phyloP scores from a whole-genome alignment of 2,797 vertebrate genomes.

The Fringilla coelebs region DNA sequence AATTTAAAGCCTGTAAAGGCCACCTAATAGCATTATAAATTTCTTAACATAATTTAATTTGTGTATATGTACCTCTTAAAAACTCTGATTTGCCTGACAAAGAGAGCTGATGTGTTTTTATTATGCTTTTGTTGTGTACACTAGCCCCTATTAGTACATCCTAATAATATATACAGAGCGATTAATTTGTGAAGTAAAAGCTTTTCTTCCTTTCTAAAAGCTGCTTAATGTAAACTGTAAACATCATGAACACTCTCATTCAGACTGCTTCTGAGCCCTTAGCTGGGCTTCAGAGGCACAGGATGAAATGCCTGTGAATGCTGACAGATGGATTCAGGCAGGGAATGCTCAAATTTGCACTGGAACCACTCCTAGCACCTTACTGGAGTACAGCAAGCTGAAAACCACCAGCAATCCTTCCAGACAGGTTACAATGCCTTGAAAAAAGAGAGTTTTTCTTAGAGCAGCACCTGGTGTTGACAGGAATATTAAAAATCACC shows the following conservation, averaged over 20 bases:
- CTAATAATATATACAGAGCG: slow-evolving; percentile 15
- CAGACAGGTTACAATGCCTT: not conserved
- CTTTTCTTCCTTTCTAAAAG: slow-evolving; percentile 59
- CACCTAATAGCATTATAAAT: slow-evolving; percentile 34
- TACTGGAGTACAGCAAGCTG: not conserved
- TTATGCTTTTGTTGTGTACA: slow-evolving; percentile 39
- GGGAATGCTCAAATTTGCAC: not conserved
- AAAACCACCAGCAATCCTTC: not conserved
- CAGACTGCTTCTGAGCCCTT: not conserved
- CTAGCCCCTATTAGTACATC: slow-evolving; percentile 40
- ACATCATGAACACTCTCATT: slow-evolving; percentile 31
- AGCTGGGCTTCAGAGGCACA: not conserved
- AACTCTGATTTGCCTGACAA: slow-evolving; percentile 51
- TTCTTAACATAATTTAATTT: slow-evolving; percentile 43
- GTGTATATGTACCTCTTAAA: slow-evolving; percentile 24
- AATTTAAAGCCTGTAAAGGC: slow-evolving; percentile 34
- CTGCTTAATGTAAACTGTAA: slow-evolving; percentile 51
- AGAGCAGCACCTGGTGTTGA: not conserved
- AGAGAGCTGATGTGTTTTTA: slow-evolving; percentile 30
- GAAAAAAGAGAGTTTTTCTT: not conserved
- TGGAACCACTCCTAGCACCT: not conserved
- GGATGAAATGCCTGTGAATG: not conserved
- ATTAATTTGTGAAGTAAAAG: slow-evolving; percentile 60
- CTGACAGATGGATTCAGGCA: not conserved
- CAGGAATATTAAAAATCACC: not conserved